These are phyloP conservation scores for Ptychadena robeensis DNA, from an alignment of 2,797 vertebrate species.

Conservation along the genomic window DNA sequence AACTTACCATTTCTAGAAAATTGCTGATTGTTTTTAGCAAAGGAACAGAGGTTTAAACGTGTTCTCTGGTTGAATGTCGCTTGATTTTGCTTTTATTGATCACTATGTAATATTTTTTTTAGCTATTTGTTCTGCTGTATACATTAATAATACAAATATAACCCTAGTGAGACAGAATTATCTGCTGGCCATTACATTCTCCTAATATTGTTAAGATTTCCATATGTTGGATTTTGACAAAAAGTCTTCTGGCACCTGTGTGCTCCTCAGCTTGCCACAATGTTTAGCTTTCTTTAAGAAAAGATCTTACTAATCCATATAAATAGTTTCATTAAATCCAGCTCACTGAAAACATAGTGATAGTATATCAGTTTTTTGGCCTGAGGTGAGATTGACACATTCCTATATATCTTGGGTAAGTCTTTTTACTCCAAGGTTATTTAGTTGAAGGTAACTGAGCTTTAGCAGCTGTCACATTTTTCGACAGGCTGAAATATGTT, in stretches of 20 bases:
- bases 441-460: constrained; percentile 7
- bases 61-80: too few relatives aligned
- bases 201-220: constrained; percentile 11
- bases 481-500: neutral
- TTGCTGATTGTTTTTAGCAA: too few relatives aligned
- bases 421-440: constrained; percentile 34
- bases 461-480: constrained; percentile 27
- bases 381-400: constrained; percentile 53
- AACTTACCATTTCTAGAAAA: too few relatives aligned
- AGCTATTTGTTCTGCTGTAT: too few relatives aligned
- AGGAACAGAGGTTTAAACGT: too few relatives aligned
- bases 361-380: constrained; percentile 46
- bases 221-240: constrained; percentile 30
- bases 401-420: constrained; percentile 33
- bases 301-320: constrained; percentile 49
- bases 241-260: constrained; percentile 39
- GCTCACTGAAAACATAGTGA: constrained; percentile 39
- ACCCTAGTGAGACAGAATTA: too few relatives aligned
- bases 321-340: constrained; percentile 45
- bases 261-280: constrained; percentile 16
- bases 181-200: neutral
- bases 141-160: too few relatives aligned
- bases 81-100: too few relatives aligned
- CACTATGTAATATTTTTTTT: too few relatives aligned
- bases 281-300: constrained; percentile 15